phyloP scores from a whole-genome alignment of 2,113 vertebrate species.

The Cygnus atratus region DNA sequence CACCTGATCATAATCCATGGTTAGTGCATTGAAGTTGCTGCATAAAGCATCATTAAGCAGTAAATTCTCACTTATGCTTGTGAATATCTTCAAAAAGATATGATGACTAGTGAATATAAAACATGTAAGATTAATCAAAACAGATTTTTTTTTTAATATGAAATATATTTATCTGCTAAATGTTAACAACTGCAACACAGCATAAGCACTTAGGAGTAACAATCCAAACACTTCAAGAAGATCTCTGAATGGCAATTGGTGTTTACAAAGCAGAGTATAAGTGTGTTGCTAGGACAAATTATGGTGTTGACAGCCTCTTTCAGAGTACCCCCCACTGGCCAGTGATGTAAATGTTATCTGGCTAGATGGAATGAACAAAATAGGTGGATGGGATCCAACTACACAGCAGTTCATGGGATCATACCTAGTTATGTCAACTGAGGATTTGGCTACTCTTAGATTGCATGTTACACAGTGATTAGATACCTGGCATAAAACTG shows the following conservation, averaged over 20 bases:
- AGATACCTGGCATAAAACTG: background rate
- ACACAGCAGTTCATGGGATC: background rate
- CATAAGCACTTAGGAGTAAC: background rate
- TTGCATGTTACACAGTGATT: background rate
- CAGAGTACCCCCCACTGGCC: accelerated
- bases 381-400: background rate
- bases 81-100: background rate
- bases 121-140: background rate
- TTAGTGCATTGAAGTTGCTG: background rate
- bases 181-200: background rate
- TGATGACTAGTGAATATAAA: background rate
- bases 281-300: background rate
- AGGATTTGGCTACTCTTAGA: background rate
- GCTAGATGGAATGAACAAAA: accelerated
- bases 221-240: background rate
- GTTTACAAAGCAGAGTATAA: background rate
- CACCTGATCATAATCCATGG: background rate
- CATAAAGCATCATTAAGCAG: background rate
- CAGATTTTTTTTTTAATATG: background rate
- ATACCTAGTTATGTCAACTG: background rate
- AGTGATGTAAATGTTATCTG: background rate
- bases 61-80: background rate
- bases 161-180: background rate
- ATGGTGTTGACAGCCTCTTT: background rate
- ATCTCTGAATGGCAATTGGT: background rate